Base-by-base conservation (phyloP, 1,140 invertebrate genomes). In the Homarus americanus region DNA sequence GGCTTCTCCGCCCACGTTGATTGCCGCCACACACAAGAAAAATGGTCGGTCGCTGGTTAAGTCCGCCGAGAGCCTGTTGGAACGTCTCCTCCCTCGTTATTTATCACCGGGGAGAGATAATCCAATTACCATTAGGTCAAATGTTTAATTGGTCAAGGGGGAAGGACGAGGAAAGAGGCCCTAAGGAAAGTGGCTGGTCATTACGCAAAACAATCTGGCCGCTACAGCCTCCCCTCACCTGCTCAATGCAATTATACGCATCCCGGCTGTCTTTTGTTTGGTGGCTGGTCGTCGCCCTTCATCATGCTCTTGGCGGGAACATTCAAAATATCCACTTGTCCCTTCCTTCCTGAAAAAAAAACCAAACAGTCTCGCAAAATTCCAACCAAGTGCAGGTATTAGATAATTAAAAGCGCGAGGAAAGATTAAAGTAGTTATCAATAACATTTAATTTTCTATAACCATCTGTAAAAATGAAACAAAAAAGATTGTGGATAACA, bases 211-310 rank as follows among this genome's bases (percentile, higher is more conserved):
- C 41, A 80, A 53, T 80, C 41, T 44, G 44, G 40, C n/a, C 9
- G 44, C 15, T 44, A 15, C 78, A 20, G 15, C 78, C n/a, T 32
- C 41, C 17, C 78, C 49, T 7, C 78, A 80, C 78, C 78, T 80
- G 78, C 78, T 32, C 12, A 24, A 34, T 32, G 78, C 78, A 80
- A 80, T 80, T 80, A 80, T 15, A 44, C 28, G 78, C 78, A 80
- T 15, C 78, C 44, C 41, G 49, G 20, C 78, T 80, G 78, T 49
- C 78, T 80, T 49, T 44, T 80, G 41, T 80, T 49, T 49, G 40
- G 44, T 32, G 38, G 41, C 2, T 24, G 78, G 78, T 80, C 78
- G 40, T 49, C 49, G 78, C 32, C 41, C 78, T 80, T 32, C 41
- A 53, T 80, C 78, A 80, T 34, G 20, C n/a, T 28, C 63, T 58